phyloP scores from a whole-genome alignment of 2,888 invertebrate genomes.

The Drosophila demipolita region DNA sequence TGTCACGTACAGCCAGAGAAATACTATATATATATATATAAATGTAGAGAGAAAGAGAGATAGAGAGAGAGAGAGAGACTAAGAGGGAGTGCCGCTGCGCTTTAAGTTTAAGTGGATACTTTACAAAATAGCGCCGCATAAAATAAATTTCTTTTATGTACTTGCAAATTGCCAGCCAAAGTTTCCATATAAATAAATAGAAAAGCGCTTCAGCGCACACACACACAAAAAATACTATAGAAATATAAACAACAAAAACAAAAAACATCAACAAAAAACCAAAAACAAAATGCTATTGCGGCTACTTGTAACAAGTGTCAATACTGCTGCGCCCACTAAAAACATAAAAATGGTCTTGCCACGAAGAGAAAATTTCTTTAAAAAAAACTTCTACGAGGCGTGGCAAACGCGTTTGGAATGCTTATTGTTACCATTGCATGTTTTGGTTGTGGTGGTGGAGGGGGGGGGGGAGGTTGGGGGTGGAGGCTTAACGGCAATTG shows the following conservation, averaged over 20 bases:
- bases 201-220: constrained; percentile 59
- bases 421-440: constrained; percentile 55
- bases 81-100: constrained; percentile 18
- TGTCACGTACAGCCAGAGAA: constrained; percentile 56
- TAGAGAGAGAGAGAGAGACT: background rate
- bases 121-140: constrained; percentile 76
- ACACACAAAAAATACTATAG: constrained; percentile 40
- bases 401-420: constrained; percentile 64
- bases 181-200: constrained; percentile 80
- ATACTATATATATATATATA: background rate
- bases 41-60: background rate
- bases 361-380: constrained; percentile 59
- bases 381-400: constrained; percentile 64
- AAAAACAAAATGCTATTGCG: constrained; percentile 58
- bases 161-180: constrained; percentile 78
- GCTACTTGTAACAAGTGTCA: constrained; percentile 76
- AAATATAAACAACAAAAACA: constrained; percentile 6
- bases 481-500: constrained; percentile 73
- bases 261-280: constrained; percentile 22
- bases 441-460: constrained; percentile 9
- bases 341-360: constrained; percentile 67
- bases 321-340: constrained; percentile 65
- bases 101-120: constrained; percentile 79
- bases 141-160: constrained; percentile 81
- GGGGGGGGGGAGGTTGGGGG: no score